These are phyloP conservation scores for Chymomyza caudatula DNA, from an alignment of 2,888 invertebrate genomes.

Conservation along the genomic window DNA sequence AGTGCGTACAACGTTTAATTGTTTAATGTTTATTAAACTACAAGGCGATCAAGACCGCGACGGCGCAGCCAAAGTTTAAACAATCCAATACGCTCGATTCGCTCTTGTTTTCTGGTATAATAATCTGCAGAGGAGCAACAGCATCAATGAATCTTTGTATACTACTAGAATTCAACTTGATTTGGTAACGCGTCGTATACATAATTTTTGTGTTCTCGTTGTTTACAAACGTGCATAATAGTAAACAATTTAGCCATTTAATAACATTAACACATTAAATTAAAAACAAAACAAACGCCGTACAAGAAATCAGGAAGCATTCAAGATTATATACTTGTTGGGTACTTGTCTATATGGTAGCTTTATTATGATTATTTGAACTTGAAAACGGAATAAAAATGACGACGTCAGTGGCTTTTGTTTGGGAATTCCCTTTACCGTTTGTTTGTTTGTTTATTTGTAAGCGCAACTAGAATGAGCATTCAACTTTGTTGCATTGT, in stretches of 20 bases:
- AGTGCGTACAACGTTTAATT: constrained; percentile 60
- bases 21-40: constrained; percentile 71
- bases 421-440: constrained; percentile 70
- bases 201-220: constrained; percentile 55
- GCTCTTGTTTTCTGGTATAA: too few relatives aligned
- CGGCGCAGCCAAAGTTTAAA: constrained; percentile 53
- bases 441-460: constrained; percentile 1
- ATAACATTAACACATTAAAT: constrained; percentile 74
- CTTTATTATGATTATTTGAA: constrained; percentile 72
- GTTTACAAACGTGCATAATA: constrained; percentile 70
- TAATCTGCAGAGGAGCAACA: constrained; percentile 32
- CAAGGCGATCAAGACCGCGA: constrained; percentile 39
- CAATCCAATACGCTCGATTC: constrained; percentile 59
- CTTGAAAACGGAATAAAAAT: constrained; percentile 54
- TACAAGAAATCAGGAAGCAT: constrained; percentile 43
- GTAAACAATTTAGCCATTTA: constrained; percentile 75
- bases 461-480: neutral
- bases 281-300: constrained; percentile 69
- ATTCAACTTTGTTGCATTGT: neutral
- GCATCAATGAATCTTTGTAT: constrained; percentile 59
- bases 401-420: constrained; percentile 63
- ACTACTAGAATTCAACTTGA: constrained; percentile 38
- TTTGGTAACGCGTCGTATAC: constrained; percentile 62
- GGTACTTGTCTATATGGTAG: constrained; percentile 62
- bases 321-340: constrained; percentile 34